These are phyloP conservation scores for Aleiodes testaceus DNA, from an alignment of 2,888 invertebrate species.

Conservation along the genomic window DNA sequence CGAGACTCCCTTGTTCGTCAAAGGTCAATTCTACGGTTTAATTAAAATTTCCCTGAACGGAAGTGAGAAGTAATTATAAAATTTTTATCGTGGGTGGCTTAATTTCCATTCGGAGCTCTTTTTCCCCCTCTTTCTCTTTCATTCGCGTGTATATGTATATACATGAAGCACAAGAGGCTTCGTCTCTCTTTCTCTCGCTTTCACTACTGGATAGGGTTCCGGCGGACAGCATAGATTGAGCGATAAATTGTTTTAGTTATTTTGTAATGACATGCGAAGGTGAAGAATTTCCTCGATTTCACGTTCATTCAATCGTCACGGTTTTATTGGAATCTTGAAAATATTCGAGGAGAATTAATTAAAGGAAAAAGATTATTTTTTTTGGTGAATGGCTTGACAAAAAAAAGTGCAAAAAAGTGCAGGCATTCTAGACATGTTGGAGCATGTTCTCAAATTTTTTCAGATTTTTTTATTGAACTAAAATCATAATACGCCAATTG, in stretches of 20 bases:
- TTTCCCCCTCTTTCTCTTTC: conserved; percentile 11
- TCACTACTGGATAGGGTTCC: conserved; percentile 41
- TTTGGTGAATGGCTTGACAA: too few relatives aligned
- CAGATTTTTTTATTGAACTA: not conserved
- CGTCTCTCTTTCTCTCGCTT: not conserved
- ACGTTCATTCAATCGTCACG: not conserved
- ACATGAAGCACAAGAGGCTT: not conserved
- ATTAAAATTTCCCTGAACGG: conserved; percentile 66
- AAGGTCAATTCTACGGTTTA: conserved; percentile 64
- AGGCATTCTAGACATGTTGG: not conserved
- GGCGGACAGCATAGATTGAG: conserved; percentile 60
- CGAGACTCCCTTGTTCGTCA: conserved; percentile 50
- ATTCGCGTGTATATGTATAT: not conserved
- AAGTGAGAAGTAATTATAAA: conserved; percentile 67
- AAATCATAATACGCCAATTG: conserved; percentile 45
- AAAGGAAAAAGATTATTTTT: too few relatives aligned
- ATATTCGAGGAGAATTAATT: not conserved
- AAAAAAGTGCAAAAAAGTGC: not conserved
- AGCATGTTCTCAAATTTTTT: too few relatives aligned
- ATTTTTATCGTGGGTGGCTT: conserved; percentile 62
- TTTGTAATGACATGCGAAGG: conserved; percentile 60
- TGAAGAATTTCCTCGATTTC: not conserved
- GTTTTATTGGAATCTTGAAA: not conserved
- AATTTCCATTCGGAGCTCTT: conserved; percentile 40
- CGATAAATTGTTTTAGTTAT: conserved; percentile 66